Base-by-base conservation (phyloP, 2,113 vertebrate species). In the Chaetorhynchus papuensis region DNA sequence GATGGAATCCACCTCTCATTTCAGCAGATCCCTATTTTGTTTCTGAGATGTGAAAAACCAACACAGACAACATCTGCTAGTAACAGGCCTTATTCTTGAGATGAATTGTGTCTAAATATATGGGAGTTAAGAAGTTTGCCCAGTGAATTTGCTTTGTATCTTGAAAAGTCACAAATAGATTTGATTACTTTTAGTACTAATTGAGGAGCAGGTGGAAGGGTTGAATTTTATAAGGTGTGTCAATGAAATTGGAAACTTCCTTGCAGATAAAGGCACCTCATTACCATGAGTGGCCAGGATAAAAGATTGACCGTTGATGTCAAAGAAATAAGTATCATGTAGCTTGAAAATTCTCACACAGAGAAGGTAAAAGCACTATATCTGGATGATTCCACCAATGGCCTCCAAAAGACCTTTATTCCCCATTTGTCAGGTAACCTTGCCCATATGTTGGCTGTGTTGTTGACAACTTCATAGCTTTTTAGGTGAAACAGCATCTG, bases 251-350 rank as follows among this genome's bases (percentile, higher is more conserved):
- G 52, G 14, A 23, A 75, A 47, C 27, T 90, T 23, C 17, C 9
- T 59, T 91, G 21, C 15, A n/a, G 27, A 9, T 83, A 41, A 64
- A 86, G 14, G 30, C 49, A 37, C 31, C 45, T 47, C 23, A 21
- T 83, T 86, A 17, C 26, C 5, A 1, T 47, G n/a, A 60, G 9
- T 1, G 0, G 3, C 13, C 0, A 0, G 37, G 28, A 24, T 76
- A 54, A 69, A 74, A 80, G 41, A 42, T 5, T 31, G 11, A 30
- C 15, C 13, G 44, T 83, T 71, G 15, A 72, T 49, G 33, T 52
- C 45, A 66, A 68, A 79, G 33, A 80, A 75, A 5, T 33, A n/a
- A 87, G 10, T 81, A 53, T 49, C 9, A 7, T 7, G 9, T 15
- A 39, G 24, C 42, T 71, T 75, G 49, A 70, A 80, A 90, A 69